phyloP scores from a whole-genome alignment of 2,888 invertebrate genomes.

The Phortica magna region DNA sequence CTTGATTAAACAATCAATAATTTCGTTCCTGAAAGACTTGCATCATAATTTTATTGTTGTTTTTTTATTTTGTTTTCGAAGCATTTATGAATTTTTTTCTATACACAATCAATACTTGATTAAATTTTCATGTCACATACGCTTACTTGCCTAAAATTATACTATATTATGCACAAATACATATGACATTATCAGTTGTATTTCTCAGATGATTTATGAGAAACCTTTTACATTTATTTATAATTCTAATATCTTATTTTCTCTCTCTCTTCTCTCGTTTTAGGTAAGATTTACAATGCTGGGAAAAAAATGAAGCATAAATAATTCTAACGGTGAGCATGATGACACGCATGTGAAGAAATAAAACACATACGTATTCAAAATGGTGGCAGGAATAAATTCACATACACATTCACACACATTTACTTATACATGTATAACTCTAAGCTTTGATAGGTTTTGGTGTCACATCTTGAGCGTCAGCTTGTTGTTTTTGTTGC shows the following conservation, averaged over 20 bases:
- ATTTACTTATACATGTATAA: conserved; percentile 1
- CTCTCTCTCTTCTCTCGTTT: conserved; percentile 46
- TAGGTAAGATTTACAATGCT: conserved; percentile 60
- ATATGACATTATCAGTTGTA: too few relatives aligned
- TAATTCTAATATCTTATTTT: conserved; percentile 7
- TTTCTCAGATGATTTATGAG: not conserved
- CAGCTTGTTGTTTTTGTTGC: too few relatives aligned
- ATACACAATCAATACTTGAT: too few relatives aligned
- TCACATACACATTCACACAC: conserved; percentile 30
- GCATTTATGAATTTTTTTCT: too few relatives aligned
- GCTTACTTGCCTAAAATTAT: too few relatives aligned
- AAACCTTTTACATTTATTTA: not conserved
- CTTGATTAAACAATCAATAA: too few relatives aligned
- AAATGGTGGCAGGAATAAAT: not conserved
- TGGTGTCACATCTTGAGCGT: not conserved
- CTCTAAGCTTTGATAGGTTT: not conserved
- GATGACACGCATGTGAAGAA: not conserved
- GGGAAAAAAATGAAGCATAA: not conserved
- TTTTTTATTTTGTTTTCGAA: too few relatives aligned
- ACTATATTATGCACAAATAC: too few relatives aligned
- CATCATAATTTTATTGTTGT: too few relatives aligned
- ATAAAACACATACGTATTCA: not conserved
- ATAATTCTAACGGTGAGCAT: conserved; percentile 19
- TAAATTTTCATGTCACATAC: too few relatives aligned
- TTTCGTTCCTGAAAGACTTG: too few relatives aligned